A percentile compares a stretch with the other conserved stretches of the same genome.
These are phyloP conservation scores for Mythimna impura DNA, from an alignment of 2,888 invertebrate genomes.

Conservation along the genomic window DNA sequence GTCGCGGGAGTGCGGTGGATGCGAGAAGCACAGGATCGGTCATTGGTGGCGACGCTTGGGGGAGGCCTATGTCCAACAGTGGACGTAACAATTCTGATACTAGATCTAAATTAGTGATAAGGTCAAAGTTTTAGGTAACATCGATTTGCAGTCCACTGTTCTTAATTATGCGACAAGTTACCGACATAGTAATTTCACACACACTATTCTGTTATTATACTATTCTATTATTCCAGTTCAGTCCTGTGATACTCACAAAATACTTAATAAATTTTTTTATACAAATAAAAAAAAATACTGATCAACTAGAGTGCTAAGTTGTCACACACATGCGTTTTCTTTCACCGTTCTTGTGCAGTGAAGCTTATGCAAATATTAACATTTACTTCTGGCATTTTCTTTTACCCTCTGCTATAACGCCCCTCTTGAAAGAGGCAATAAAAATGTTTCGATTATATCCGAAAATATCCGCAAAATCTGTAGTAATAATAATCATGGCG, in stretches of 20 bases:
- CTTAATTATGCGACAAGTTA: background rate
- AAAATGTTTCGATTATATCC: constrained; percentile 17
- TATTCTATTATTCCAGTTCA: constrained; percentile 8
- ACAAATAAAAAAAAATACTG: constrained; percentile 2
- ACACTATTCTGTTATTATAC: background rate
- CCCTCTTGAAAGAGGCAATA: constrained; percentile 30
- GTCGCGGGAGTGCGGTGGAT: too few species aligned
- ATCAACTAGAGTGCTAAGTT: constrained; percentile 47
- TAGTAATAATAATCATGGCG: too few species aligned
- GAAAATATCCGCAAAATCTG: constrained; percentile 25
- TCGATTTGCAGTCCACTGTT: too few species aligned
- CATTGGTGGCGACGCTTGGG: too few species aligned
- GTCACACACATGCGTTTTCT: constrained; percentile 62
- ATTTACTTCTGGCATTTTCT: constrained; percentile 74
- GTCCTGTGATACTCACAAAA: background rate
- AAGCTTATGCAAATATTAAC: constrained; percentile 78
- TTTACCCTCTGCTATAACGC: constrained; percentile 60
- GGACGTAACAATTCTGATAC: too few species aligned
- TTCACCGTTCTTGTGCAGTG: constrained; percentile 64
- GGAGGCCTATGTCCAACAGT: too few species aligned
- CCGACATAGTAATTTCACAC: background rate
- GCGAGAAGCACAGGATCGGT: too few species aligned
- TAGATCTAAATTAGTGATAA: too few species aligned
- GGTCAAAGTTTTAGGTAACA: too few species aligned
- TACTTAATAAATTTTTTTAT: background rate